These are phyloP conservation scores for Allygus modestus DNA, from an alignment of 2,888 invertebrate species.

Conservation along the genomic window DNA sequence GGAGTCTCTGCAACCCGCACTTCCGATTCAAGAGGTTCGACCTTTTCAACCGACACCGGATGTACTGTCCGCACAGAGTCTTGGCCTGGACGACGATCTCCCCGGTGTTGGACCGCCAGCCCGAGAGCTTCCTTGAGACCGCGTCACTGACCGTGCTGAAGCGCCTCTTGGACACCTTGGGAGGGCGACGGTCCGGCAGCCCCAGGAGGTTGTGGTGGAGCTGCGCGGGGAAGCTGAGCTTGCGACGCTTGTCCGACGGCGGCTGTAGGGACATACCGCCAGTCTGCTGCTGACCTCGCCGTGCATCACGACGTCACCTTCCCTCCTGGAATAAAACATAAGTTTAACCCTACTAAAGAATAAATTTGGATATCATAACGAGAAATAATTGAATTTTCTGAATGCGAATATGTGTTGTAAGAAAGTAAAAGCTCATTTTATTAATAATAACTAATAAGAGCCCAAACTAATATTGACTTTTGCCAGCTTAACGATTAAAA, in stretches of 20 bases:
- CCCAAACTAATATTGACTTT: too few species aligned
- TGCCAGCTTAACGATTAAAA: too few species aligned
- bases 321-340: not conserved
- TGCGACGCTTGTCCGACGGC: slow-evolving; percentile 75
- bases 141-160: slow-evolving; percentile 87
- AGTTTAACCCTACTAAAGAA: not conserved
- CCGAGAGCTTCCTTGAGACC: slow-evolving; percentile 88
- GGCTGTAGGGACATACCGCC: slow-evolving; percentile 60
- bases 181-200: slow-evolving; percentile 66
- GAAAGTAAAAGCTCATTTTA: too few species aligned
- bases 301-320: slow-evolving; percentile 15
- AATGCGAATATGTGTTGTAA: too few species aligned
- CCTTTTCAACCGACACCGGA: slow-evolving; percentile 84
- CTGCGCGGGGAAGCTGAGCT: slow-evolving; percentile 79
- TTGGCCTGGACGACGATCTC: slow-evolving; percentile 82
- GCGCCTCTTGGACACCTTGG: slow-evolving; percentile 76
- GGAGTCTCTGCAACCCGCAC: slow-evolving; percentile 82
- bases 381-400: too few species aligned
- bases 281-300: not conserved
- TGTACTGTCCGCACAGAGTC: slow-evolving; percentile 87
- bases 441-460: too few species aligned
- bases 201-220: slow-evolving; percentile 73
- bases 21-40: slow-evolving; percentile 86
- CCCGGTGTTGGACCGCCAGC: slow-evolving; percentile 76
- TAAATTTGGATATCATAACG: too few species aligned